Evolutionary conservation across 2,113 vertebrate species (phyloP), one percentile per base, ranked within the genome.

Genomic region (Embiotoca jacksoni): DNA sequence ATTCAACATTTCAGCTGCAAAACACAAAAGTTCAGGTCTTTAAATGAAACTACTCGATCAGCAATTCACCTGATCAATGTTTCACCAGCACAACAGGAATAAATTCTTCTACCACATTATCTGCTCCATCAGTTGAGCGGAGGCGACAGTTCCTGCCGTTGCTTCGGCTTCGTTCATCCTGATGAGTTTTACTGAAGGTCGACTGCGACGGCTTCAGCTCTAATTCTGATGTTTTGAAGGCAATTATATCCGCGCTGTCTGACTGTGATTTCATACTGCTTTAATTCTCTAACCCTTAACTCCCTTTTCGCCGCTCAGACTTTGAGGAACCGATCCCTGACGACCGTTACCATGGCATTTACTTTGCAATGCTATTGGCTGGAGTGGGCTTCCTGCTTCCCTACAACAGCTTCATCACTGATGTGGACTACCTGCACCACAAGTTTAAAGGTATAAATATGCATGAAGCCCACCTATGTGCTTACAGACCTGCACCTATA

Each of bases 351-450:
- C 97, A 98, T 73, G 97, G 97, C 74, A 97, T 99, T 92, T 99
- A 99, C 83, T 99, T 99, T 37, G 98, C 98, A 0, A 99, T 99
- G 98, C 92, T 99, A 71, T 92, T 99, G 91, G 98, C 98, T 0
- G 98, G 98, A 5, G 97, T 99, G 61, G 98, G 98, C 30, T 99
- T 99, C 92, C 96, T 99, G 76, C 95, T 99, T 82, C 98, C 98
- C 0, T 99, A 99, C 94, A 99, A 99, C 92, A 99, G 98, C 75
- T 99, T 99, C 81, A 99, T 99, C 89, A 99, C 97, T 0, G 98
- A 98, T 0, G 98, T 99, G 78, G 98, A 99, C 88, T 98, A 99
- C 82, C 94, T 99, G 72, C 98, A 99, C 74, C 96, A 97, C 70
- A 99, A 98, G 91, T 99, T 98, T 76, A 91, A 97, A 95, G 97